Base-by-base conservation (phyloP, 2,888 invertebrate genomes). In the Gisinianus flammeolus region DNA sequence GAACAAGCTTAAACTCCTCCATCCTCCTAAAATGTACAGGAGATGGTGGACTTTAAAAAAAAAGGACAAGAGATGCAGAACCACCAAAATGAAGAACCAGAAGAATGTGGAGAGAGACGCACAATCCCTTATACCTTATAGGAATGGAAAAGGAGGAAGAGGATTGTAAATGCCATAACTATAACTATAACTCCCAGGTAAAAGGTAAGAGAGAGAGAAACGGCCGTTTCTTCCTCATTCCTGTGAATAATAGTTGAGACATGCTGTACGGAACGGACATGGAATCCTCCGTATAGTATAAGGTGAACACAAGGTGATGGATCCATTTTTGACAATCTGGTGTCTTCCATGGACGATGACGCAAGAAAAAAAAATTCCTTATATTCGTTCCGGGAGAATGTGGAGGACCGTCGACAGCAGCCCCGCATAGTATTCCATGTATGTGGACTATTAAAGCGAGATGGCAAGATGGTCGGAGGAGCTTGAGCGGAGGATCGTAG, bases 271-370 rank as follows among this genome's bases (percentile, higher is more conserved):
- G 2, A 26, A 24, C 5, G 10, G 62, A 28, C 26, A 26, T 12
- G 8, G 62, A n/a, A n/a, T n/a, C n/a, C 58, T 12, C n/a, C 6
- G 19, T n/a, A n/a, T 8, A 12, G 44, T n/a, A n/a, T n/a, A 69
- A 22, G 70, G 26, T 52, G 28, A 44, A 56, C 26, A 28, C n/a
- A 16, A 70, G 28, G n/a, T n/a, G 28, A 26, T 70, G 54, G 30
- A 71, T 71, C 71, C 71, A 71, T 71, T 22, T 71, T 71, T 71
- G 71, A 71, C 71, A 71, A 71, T 54, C 54, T 71, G 44, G 19
- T 70, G 70, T 70, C 68, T 68, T 5, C 6, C 31, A n/a, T n/a
- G 44, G 6, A 44, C 6, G 44, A 6, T 44, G 44, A 10, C 44
- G 44, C 8, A 16, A 44, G 44, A 16, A 44, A 44, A 44, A n/a